Evolutionary conservation across 2,113 vertebrate genomes (phyloP).

Genomic region (Tamias sibiricus): DNA sequence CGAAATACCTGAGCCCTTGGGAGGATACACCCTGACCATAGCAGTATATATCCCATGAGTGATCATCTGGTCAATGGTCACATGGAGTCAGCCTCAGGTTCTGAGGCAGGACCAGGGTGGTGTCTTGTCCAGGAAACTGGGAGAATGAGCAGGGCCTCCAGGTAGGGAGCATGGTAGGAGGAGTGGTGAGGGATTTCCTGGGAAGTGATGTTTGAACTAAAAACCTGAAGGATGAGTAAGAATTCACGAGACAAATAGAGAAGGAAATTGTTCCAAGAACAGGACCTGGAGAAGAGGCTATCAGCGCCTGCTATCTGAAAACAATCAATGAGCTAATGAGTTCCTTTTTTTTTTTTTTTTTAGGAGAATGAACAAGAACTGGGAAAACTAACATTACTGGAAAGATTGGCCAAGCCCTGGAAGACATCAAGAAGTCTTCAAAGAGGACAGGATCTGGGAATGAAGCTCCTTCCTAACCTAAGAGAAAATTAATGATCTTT

Average conservation of each 20-base stretch:
- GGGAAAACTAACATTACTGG: background rate
- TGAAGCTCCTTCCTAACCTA: background rate
- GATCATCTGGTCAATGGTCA: background rate
- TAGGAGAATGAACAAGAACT: background rate
- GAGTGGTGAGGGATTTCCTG: background rate
- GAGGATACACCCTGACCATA: background rate
- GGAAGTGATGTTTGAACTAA: background rate
- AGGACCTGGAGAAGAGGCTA: background rate
- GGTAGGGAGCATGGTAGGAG: background rate
- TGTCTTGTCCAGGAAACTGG: background rate
- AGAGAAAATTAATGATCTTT: background rate
- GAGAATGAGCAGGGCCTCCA: background rate
- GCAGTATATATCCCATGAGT: background rate
- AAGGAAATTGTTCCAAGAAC: constrained; percentile 5
- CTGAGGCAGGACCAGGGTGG: background rate
- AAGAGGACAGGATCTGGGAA: background rate
- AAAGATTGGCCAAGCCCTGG: background rate
- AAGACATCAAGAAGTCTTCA: background rate
- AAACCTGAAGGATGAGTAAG: background rate
- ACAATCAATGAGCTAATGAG: background rate
- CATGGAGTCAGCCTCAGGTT: background rate
- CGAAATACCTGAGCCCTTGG: background rate
- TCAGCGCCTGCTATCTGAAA: too few species aligned
- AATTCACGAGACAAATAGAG: background rate
- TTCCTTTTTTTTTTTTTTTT: background rate